Percentiles rank a stretch among this genome's conserved stretches.
phyloP scores from a whole-genome alignment of 2,888 invertebrate species.

The Shargacucullia verbasci region DNA sequence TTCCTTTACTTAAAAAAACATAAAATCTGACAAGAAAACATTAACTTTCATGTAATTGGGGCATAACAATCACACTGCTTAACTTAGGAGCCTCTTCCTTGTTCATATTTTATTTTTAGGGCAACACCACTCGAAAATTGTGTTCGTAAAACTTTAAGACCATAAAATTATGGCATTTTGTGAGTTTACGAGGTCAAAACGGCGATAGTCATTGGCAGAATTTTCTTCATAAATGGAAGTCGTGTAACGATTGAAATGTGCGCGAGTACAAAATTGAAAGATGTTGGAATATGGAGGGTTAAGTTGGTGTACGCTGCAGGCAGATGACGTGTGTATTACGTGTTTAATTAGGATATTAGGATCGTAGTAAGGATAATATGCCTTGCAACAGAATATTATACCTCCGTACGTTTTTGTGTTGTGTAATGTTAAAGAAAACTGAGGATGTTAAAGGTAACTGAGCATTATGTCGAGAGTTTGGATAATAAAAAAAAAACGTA shows the following conservation, averaged over 20 bases:
- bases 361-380: too few species aligned
- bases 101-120: constrained; percentile 20
- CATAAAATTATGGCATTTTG: constrained; percentile 24
- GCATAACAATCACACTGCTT: constrained; percentile 7
- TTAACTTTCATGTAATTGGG: constrained; percentile 15
- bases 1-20: constrained; percentile 24
- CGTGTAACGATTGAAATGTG: constrained; percentile 10
- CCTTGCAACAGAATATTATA: too few species aligned
- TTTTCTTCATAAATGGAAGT: constrained; percentile 4
- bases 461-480: too few species aligned
- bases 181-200: constrained; percentile 12
- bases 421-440: too few species aligned
- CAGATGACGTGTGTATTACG: too few species aligned
- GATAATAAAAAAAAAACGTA: too few species aligned
- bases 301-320: background rate
- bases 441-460: too few species aligned
- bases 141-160: constrained; percentile 5
- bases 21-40: constrained; percentile 26
- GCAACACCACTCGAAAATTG: constrained; percentile 17
- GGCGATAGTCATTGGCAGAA: background rate
- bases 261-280: constrained; percentile 7
- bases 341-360: too few species aligned
- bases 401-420: too few species aligned
- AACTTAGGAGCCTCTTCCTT: constrained; percentile 7
- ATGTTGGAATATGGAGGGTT: constrained; percentile 4